These are phyloP conservation scores for Tyrophagus putrescentiae DNA, from an alignment of 1,140 invertebrate species.

Conservation along the genomic window DNA sequence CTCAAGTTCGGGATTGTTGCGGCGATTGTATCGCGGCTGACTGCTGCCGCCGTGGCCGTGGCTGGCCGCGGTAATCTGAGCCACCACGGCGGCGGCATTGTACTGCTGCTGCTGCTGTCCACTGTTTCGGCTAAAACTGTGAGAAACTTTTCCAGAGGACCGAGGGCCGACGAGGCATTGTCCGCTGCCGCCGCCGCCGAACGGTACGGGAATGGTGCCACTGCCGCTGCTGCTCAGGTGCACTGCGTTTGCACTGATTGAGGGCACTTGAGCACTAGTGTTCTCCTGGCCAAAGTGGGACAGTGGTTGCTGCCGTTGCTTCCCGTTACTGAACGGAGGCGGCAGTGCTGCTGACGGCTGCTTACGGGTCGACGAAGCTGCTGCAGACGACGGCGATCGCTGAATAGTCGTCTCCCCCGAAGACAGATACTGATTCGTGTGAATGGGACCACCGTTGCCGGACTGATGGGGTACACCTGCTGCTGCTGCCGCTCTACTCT, in stretches of 20 bases:
- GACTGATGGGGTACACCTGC: neutral
- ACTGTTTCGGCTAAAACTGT: neutral
- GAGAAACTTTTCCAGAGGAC: constrained; percentile 8
- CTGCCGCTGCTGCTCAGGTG: neutral
- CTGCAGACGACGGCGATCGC: neutral
- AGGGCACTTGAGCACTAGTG: constrained; percentile 9
- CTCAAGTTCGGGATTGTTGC: constrained; percentile 89
- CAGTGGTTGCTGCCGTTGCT: constrained; percentile 1
- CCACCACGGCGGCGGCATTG: neutral
- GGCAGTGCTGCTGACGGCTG: no score
- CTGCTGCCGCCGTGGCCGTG: neutral
- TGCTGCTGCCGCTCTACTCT: neutral
- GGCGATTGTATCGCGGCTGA: constrained; percentile 49
- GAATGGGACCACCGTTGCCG: constrained; percentile 3
- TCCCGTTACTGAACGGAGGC: constrained; percentile 1
- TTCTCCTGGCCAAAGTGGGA: neutral
- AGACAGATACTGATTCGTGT: neutral
- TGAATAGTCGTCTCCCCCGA: neutral
- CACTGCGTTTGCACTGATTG: neutral
- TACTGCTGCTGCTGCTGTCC: neutral
- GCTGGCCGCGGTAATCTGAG: neutral
- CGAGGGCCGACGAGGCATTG: no score
- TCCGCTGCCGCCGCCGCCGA: neutral
- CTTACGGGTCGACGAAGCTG: neutral
- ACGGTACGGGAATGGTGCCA: neutral